Conservation (phyloP, 2,888 invertebrate species). For the Galeopsomyia nigrocyanea region DNA sequence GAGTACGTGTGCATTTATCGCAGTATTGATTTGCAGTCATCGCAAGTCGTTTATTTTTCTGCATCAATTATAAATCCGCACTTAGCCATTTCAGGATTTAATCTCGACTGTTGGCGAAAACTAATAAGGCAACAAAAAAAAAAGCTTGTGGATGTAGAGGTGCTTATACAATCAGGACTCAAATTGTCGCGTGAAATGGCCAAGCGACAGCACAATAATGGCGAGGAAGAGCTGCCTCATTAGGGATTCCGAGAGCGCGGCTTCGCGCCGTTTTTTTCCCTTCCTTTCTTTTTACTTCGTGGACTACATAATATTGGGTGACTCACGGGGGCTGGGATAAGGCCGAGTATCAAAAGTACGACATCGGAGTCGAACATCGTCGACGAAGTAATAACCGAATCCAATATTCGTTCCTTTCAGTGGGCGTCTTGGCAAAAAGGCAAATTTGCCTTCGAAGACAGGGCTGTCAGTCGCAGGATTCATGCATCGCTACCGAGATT, state of each 20-base stretch:
- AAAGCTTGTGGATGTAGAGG: too few relatives aligned
- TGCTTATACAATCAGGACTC: too few relatives aligned
- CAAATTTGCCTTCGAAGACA: conserved; percentile 63
- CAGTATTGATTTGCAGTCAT: too few relatives aligned
- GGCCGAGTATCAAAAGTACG: conserved; percentile 47
- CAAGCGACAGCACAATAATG: not conserved
- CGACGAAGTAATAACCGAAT: conserved; percentile 66
- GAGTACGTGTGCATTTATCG: too few relatives aligned
- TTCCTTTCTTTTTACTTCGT: not conserved
- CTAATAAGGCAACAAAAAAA: not conserved
- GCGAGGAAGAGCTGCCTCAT: conserved; percentile 7
- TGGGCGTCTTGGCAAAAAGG: conserved; percentile 62
- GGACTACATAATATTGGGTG: conserved; percentile 18
- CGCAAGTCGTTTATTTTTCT: too few relatives aligned
- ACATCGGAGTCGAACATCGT: conserved; percentile 38
- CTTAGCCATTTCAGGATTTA: too few relatives aligned
- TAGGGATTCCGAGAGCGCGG: conserved; percentile 18
- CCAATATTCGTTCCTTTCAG: conserved; percentile 66
- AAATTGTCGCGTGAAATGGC: too few relatives aligned
- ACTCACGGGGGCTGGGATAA: not conserved
- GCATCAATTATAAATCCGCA: too few relatives aligned
- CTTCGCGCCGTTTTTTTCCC: conserved; percentile 8
- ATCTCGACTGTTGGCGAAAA: not conserved
- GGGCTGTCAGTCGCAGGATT: conserved; percentile 63
- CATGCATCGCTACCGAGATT: conserved; percentile 25